Evolutionary conservation across 2,888 invertebrate species (phyloP).

Genomic region (Tridacna crocea): DNA sequence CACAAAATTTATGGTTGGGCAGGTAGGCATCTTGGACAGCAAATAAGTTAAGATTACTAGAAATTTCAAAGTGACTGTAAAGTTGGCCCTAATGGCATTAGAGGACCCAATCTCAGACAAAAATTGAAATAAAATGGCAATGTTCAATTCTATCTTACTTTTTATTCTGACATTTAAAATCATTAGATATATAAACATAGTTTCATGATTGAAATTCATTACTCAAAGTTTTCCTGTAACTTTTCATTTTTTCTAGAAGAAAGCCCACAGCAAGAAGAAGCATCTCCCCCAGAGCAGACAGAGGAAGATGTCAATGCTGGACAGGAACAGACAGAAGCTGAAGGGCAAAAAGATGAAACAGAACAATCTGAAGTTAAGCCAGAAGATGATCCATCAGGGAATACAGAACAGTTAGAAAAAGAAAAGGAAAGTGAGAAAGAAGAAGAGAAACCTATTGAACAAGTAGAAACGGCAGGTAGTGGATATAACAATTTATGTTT

Average conservation of each 20-base stretch:
- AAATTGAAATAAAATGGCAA: too few relatives aligned
- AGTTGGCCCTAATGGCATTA: too few relatives aligned
- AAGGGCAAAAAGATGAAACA: constrained; percentile 2
- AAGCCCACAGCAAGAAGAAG: constrained; percentile 14
- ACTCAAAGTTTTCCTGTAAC: too few relatives aligned
- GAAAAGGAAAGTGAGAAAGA: constrained; percentile 19
- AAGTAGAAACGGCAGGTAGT: constrained; percentile 29
- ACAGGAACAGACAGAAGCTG: constrained; percentile 20
- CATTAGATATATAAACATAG: too few relatives aligned
- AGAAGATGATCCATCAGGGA: background rate
- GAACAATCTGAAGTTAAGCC: background rate
- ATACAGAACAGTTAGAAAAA: constrained; percentile 1
- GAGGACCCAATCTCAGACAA: too few relatives aligned
- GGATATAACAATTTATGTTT: background rate
- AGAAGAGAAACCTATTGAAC: constrained; percentile 39
- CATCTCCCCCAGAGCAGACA: constrained; percentile 11
- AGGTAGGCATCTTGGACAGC: too few relatives aligned
- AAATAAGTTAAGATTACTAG: too few relatives aligned
- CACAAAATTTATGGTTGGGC: too few relatives aligned
- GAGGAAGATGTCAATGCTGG: constrained; percentile 15
- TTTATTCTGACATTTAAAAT: too few relatives aligned
- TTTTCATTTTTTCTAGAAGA: background rate
- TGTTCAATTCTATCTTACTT: too few relatives aligned
- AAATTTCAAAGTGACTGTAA: too few relatives aligned
- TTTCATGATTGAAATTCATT: too few relatives aligned